Conservation (phyloP, 2,113 vertebrate genomes). For the Nothobranchius furzeri region DNA sequence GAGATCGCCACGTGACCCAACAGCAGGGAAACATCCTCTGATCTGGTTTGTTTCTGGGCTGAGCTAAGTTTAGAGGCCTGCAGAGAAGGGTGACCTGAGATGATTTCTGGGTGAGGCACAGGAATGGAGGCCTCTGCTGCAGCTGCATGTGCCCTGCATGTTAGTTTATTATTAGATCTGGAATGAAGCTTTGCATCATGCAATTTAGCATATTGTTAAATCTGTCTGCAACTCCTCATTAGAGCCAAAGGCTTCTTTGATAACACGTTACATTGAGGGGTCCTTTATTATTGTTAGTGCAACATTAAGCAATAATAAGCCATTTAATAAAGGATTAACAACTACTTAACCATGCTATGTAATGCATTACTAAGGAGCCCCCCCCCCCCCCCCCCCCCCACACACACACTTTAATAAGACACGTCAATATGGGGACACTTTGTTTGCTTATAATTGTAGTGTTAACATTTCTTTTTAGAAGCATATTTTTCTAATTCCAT, state of each 20-base stretch:
- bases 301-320: too few relatives aligned
- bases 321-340: too few relatives aligned
- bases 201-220: constrained; percentile 2
- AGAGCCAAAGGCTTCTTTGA: not conserved
- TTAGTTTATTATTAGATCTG: constrained; percentile 65
- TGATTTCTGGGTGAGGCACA: constrained; percentile 56
- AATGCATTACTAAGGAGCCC: too few relatives aligned
- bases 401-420: too few relatives aligned
- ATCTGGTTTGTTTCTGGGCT: constrained; percentile 65
- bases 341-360: too few relatives aligned
- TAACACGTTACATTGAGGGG: too few relatives aligned
- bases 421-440: too few relatives aligned
- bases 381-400: too few relatives aligned
- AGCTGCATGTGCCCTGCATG: constrained; percentile 25
- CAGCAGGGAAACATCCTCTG: constrained; percentile 52
- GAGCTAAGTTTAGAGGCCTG: constrained; percentile 75
- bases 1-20: constrained; percentile 58
- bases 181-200: constrained; percentile 12
- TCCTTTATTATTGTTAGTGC: too few relatives aligned
- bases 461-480: too few relatives aligned
- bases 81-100: constrained; percentile 52
- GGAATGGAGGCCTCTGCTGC: constrained; percentile 35
- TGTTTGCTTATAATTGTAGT: too few relatives aligned
- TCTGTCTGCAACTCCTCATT: not conserved
- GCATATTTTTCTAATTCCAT: too few relatives aligned